These are phyloP conservation scores for Microdon myrmicae DNA, from an alignment of 2,888 invertebrate genomes.

Conservation along the genomic window DNA sequence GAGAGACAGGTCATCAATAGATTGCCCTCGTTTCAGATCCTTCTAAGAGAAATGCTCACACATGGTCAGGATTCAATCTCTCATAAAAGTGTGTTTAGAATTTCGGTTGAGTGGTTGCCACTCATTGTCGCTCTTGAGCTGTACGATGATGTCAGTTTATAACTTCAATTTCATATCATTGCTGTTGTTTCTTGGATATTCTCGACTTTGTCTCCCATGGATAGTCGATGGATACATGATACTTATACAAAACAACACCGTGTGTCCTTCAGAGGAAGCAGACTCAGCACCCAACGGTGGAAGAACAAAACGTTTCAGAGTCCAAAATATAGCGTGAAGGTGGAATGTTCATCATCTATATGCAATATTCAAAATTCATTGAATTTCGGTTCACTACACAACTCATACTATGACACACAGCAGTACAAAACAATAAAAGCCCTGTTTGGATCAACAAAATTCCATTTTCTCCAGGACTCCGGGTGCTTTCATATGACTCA, in stretches of 20 bases:
- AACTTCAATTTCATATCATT: no score
- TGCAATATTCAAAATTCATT: slow-evolving; percentile 53
- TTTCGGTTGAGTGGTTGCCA: slow-evolving; percentile 39
- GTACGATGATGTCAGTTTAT: no score
- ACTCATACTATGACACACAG: slow-evolving; percentile 23
- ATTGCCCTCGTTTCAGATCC: slow-evolving; percentile 20
- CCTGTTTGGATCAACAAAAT: no score
- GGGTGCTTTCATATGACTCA: no score
- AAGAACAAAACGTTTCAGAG: slow-evolving; percentile 45
- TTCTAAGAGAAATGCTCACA: slow-evolving; percentile 5
- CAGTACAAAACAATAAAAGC: slow-evolving; percentile 4
- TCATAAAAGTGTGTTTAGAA: slow-evolving; percentile 8
- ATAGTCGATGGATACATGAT: slow-evolving; percentile 44
- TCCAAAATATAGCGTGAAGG: slow-evolving; percentile 15
- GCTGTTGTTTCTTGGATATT: no score
- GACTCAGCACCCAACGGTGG: slow-evolving; percentile 34
- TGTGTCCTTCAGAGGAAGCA: slow-evolving; percentile 26
- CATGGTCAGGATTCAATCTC: slow-evolving; percentile 8
- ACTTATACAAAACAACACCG: slow-evolving; percentile 27
- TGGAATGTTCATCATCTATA: slow-evolving; percentile 1
- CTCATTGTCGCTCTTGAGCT: slow-evolving; percentile 23
- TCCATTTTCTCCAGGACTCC: no score
- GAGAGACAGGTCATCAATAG: slow-evolving; percentile 5
- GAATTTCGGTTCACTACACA: slow-evolving; percentile 46
- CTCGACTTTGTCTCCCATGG: slow-evolving; percentile 25